phyloP scores from a whole-genome alignment of 1,140 invertebrate genomes.

The Magallana ariakensis region DNA sequence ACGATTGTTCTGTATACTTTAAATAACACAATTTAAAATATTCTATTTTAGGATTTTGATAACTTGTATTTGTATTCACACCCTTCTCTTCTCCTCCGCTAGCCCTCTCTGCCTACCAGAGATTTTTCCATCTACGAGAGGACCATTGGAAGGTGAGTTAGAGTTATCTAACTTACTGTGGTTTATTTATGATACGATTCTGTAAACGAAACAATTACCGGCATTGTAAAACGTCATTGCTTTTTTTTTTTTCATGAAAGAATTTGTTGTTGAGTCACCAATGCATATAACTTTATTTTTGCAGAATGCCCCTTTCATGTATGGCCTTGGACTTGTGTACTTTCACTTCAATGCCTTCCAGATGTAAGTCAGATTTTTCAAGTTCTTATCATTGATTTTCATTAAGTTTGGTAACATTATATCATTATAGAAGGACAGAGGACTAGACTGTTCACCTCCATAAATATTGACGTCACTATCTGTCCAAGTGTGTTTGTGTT shows the following conservation, averaged over 20 bases:
- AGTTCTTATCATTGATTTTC: too few species aligned
- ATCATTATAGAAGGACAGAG: too few species aligned
- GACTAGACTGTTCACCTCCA: too few species aligned
- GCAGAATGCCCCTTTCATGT: slow-evolving; percentile 91
- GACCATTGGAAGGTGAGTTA: slow-evolving; percentile 89
- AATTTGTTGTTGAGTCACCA: too few species aligned
- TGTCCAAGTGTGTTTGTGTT: not conserved
- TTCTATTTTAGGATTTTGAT: too few species aligned
- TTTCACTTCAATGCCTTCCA: slow-evolving; percentile 96
- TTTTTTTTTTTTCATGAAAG: too few species aligned
- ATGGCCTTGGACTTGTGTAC: slow-evolving; percentile 95
- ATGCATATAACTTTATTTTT: slow-evolving; percentile 65
- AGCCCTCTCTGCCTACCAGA: slow-evolving; percentile 97
- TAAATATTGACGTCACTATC: not conserved
- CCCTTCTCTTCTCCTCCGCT: slow-evolving; percentile 72
- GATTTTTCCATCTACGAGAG: slow-evolving; percentile 85
- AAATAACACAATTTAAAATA: too few species aligned
- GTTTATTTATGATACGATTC: not conserved
- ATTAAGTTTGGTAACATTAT: too few species aligned
- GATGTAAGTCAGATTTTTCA: slow-evolving; percentile 87
- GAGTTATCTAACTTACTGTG: not conserved
- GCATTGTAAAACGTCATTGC: too few species aligned
- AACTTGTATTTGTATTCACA: not conserved
- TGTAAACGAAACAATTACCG: too few species aligned
- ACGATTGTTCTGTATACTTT: too few species aligned